These are phyloP conservation scores for Phylloscopus collybita DNA, from an alignment of 2,797 vertebrate species.

Conservation along the genomic window DNA sequence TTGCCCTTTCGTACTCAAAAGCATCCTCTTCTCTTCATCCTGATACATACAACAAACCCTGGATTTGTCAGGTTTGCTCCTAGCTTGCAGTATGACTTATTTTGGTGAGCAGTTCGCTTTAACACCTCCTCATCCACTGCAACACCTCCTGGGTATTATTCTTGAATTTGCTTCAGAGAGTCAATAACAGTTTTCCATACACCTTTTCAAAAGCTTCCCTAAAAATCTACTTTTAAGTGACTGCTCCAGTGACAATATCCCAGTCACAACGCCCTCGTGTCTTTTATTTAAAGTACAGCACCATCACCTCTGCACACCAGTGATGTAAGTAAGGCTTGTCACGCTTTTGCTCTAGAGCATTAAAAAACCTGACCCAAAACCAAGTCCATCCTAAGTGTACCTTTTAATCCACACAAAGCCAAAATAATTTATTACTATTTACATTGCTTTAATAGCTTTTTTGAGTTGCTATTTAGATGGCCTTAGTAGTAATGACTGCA, in stretches of 20 bases:
- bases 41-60: background rate
- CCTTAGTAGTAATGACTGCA: constrained; percentile 5
- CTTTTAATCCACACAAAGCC: background rate
- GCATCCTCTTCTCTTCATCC: background rate
- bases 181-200: background rate
- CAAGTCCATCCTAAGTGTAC: background rate
- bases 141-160: background rate
- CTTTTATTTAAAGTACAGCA: constrained; percentile 13
- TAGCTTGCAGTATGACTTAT: background rate
- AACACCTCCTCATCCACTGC: background rate
- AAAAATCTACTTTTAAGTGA: background rate
- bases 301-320: background rate
- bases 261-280: background rate
- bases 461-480: background rate
- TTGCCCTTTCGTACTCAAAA: background rate
- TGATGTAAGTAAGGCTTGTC: background rate
- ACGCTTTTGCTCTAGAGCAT: background rate
- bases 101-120: background rate
- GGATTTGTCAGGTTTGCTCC: background rate
- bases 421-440: background rate
- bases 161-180: background rate
- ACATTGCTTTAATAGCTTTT: background rate
- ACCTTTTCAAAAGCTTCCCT: constrained; percentile 8
- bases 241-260: background rate
- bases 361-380: background rate